A percentile compares a stretch with the other conserved stretches of the same genome.
phyloP scores from a whole-genome alignment of 1,140 invertebrate species.

The Chrysoperla carnea region DNA sequence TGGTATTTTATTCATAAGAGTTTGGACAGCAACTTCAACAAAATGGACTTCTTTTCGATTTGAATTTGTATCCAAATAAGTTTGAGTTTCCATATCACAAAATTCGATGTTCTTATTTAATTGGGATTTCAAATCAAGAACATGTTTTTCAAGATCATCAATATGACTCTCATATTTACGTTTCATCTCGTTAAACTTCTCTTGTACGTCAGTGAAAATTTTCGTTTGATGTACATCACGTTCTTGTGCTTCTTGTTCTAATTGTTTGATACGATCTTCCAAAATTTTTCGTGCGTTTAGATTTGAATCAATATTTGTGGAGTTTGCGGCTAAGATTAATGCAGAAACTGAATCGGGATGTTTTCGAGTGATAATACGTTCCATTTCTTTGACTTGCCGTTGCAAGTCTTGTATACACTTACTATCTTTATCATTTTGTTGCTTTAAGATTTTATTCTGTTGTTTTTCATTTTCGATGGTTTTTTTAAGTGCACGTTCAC shows the following conservation, averaged over 20 bases:
- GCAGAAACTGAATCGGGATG: slow-evolving; percentile 64
- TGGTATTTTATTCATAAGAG: background rate
- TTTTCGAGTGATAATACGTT: slow-evolving; percentile 53
- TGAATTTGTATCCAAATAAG: slow-evolving; percentile 7
- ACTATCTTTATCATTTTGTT: slow-evolving; percentile 47
- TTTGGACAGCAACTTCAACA: slow-evolving; percentile 1
- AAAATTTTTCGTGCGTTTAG: slow-evolving; percentile 40
- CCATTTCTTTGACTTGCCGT: slow-evolving; percentile 65
- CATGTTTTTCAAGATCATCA: slow-evolving; percentile 45
- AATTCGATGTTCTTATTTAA: slow-evolving; percentile 14
- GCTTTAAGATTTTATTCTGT: slow-evolving; percentile 38
- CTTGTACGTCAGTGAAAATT: slow-evolving; percentile 47
- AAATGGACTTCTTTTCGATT: slow-evolving; percentile 13
- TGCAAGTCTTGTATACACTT: slow-evolving; percentile 52
- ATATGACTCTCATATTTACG: slow-evolving; percentile 56
- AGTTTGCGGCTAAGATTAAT: slow-evolving; percentile 39
- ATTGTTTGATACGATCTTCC: slow-evolving; percentile 45
- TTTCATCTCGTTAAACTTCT: slow-evolving; percentile 55
- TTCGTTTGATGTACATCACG: slow-evolving; percentile 49
- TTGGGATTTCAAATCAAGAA: slow-evolving; percentile 22
- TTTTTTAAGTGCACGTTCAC: slow-evolving; percentile 27
- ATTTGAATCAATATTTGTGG: slow-evolving; percentile 25
- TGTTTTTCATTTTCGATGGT: slow-evolving; percentile 32
- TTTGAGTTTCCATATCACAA: slow-evolving; percentile 21
- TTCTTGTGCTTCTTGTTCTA: slow-evolving; percentile 45